Conservation (phyloP, 2,797 vertebrate species). For the Cephalopachus bancanus region DNA sequence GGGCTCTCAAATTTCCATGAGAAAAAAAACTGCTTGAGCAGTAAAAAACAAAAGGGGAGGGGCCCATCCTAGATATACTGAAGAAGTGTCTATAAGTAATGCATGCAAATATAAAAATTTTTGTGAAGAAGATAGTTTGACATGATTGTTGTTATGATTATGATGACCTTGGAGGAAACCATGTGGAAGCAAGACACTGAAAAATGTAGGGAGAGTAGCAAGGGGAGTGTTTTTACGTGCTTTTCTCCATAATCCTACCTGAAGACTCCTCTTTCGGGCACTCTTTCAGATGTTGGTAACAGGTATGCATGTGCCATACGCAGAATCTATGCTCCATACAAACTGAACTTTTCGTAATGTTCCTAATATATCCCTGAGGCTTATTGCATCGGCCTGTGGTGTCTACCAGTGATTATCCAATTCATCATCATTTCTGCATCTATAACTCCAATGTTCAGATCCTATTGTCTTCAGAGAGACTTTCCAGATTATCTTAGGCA, state of each 20-base stretch:
- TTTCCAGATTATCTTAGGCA: not conserved
- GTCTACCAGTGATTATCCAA: not conserved
- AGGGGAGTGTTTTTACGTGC: not conserved
- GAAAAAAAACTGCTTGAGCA: not conserved
- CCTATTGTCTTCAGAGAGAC: not conserved
- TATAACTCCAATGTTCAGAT: not conserved
- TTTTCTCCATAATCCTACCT: not conserved
- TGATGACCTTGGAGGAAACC: not conserved
- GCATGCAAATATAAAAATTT: not conserved
- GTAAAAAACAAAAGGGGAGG: not conserved
- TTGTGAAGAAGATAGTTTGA: not conserved
- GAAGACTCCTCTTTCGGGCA: not conserved
- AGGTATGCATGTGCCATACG: not conserved
- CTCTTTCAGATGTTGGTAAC: not conserved
- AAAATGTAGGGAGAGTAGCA: not conserved
- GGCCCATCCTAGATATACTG: not conserved
- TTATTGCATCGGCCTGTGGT: not conserved
- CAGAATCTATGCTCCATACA: not conserved
- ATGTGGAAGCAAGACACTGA: not conserved
- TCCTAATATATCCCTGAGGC: not conserved
- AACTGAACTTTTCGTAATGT: not conserved
- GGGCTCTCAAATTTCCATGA: not conserved
- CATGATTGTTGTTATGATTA: not conserved
- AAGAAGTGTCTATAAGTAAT: not conserved
- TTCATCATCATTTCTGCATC: not conserved